These are phyloP conservation scores for Gallinago media DNA, from an alignment of 2,113 vertebrate species.

Conservation along the genomic window DNA sequence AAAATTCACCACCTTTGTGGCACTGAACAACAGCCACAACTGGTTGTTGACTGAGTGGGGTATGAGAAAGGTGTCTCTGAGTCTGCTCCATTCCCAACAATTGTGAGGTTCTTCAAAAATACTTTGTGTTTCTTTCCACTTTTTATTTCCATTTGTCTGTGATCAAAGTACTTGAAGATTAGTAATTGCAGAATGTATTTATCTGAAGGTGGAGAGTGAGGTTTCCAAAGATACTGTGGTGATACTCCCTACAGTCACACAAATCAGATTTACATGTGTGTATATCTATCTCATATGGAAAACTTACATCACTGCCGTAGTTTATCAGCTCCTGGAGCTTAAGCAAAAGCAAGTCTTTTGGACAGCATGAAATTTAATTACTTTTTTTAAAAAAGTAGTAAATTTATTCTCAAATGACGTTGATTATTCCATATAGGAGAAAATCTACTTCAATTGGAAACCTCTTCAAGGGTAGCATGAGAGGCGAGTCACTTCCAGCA, in stretches of 20 bases:
- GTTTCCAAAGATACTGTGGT: not conserved
- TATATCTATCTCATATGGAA: not conserved
- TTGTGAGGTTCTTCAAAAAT: not conserved
- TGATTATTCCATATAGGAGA: not conserved
- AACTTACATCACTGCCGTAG: not conserved
- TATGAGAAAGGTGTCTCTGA: not conserved
- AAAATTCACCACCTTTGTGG: not conserved
- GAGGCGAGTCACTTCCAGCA: not conserved
- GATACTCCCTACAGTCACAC: not conserved
- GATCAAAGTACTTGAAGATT: not conserved
- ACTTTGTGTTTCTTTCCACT: not conserved
- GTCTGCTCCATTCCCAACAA: not conserved
- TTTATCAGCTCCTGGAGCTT: not conserved
- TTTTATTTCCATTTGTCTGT: not conserved
- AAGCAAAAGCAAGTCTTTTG: not conserved
- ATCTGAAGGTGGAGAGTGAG: not conserved
- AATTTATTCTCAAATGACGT: not conserved
- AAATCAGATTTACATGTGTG: rapidly evolving
- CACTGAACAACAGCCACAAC: no score
- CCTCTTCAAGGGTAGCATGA: not conserved
- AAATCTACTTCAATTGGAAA: not conserved
- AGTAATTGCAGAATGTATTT: not conserved
- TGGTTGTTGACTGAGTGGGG: not conserved
- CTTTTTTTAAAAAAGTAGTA: not conserved
- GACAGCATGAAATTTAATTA: not conserved